Conservation (phyloP, 1,140 invertebrate species). For the Philopotamus ludificatus region DNA sequence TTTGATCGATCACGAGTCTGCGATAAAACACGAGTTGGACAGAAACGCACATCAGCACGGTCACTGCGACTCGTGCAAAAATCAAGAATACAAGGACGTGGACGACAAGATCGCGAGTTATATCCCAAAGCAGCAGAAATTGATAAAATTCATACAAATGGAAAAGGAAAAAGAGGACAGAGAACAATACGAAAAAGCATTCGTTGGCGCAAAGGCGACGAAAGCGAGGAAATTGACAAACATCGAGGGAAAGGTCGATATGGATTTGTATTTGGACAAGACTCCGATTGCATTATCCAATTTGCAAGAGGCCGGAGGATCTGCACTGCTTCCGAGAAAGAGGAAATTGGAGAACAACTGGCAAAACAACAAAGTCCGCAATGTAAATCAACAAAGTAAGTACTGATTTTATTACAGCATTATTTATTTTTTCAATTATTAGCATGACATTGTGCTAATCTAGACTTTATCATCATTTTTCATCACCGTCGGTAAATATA, state of each 20-base stretch:
- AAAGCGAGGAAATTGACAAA: constrained; percentile 6
- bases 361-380: constrained; percentile 24
- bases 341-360: constrained; percentile 32
- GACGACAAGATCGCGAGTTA: too few species aligned
- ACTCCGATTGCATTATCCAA: constrained; percentile 15
- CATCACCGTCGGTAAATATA: too few species aligned
- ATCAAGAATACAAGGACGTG: neutral
- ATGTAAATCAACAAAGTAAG: constrained; percentile 28
- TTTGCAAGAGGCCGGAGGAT: neutral
- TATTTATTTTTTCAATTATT: constrained; percentile 5
- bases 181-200: neutral
- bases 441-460: too few species aligned
- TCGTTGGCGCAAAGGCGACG: neutral
- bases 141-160: neutral
- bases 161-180: constrained; percentile 7
- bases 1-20: neutral
- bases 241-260: constrained; percentile 14
- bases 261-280: constrained; percentile 36
- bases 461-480: too few species aligned
- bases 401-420: constrained; percentile 3
- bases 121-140: constrained; percentile 9
- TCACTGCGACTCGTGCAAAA: neutral
- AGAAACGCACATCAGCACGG: neutral
- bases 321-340: constrained; percentile 18
- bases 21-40: constrained; percentile 2